Base-by-base conservation (phyloP, 1,140 invertebrate genomes). In the Bilobella aurantiaca region DNA sequence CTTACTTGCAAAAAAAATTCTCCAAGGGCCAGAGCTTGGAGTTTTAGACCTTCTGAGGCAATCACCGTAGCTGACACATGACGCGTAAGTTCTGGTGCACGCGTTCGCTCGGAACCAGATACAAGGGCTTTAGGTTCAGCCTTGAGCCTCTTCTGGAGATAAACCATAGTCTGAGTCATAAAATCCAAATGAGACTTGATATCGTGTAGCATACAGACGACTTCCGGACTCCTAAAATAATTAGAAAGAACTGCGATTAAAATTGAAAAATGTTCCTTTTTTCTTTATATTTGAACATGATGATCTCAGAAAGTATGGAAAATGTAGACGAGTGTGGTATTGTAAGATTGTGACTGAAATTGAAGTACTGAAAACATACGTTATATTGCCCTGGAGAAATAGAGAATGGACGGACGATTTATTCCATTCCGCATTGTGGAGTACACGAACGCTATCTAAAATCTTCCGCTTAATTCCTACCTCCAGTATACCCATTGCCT, bases 151-250 rank as follows among this genome's bases (percentile, higher is more conserved):
- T 59, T 30, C 18, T 34, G 12, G 8, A 59, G 12, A 29, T 59
- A 59, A 18, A 12, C 5, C 14, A 59, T 8, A 12, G 14, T 59
- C 16, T 29, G 5, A 18, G 12, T 8, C 18, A 59, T 59, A 5
- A 31, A 28, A 29, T 59, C 28, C 8, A 59, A 3, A 23, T 59
- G 58, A 16, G 5, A 12, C 5, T 23, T 3, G 28, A 25, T 30
- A 59, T 59, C 31, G 28, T 59, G 5, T 5, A 59, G 58, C 28
- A 59, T 27, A 23, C 58, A 59, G 16, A 59, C 23, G 18, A 59
- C 58, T 59, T 59, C 58, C 3, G 58, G 32, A 31, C 16, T 3
- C 12, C 58, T 59, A 25, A 31, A 59, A 14, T 31, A 59, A 29
- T 14, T 31, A 31, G n/a, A 59, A 12, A n/a, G 27, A 23, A 23